phyloP scores from a whole-genome alignment of 2,888 invertebrate genomes.

The Stenolophus ochropezus region DNA sequence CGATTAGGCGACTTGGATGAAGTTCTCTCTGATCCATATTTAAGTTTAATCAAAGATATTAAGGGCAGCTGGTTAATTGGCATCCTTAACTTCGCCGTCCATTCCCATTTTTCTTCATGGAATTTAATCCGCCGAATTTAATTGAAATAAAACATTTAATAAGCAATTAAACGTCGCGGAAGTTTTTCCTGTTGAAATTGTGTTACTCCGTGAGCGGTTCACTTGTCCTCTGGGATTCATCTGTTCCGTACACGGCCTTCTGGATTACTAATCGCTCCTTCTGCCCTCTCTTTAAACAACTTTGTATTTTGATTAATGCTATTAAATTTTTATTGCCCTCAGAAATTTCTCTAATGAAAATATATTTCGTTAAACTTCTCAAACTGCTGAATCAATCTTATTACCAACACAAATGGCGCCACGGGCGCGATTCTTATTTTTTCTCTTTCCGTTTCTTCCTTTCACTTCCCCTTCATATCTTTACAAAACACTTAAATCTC shows the following conservation, averaged over 20 bases:
- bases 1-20: background rate
- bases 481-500: background rate
- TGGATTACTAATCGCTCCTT: constrained; percentile 40
- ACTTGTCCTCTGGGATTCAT: constrained; percentile 33
- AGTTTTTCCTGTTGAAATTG: constrained; percentile 40
- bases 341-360: constrained; percentile 10
- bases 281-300: constrained; percentile 26
- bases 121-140: constrained; percentile 50
- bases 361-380: constrained; percentile 10
- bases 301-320: constrained; percentile 31
- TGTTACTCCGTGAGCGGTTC: constrained; percentile 10
- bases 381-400: background rate
- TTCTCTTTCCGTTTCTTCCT: background rate
- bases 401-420: background rate
- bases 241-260: constrained; percentile 21
- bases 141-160: constrained; percentile 56
- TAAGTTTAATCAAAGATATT: constrained; percentile 47
- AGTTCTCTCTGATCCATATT: constrained; percentile 7
- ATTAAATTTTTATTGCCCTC: constrained; percentile 28
- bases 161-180: constrained; percentile 46
- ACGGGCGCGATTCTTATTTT: background rate
- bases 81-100: constrained; percentile 10
- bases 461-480: background rate
- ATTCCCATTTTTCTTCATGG: constrained; percentile 35
- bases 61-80: constrained; percentile 28